Conservation (phyloP, 2,888 invertebrate genomes). For the Pegoplata infirma region DNA sequence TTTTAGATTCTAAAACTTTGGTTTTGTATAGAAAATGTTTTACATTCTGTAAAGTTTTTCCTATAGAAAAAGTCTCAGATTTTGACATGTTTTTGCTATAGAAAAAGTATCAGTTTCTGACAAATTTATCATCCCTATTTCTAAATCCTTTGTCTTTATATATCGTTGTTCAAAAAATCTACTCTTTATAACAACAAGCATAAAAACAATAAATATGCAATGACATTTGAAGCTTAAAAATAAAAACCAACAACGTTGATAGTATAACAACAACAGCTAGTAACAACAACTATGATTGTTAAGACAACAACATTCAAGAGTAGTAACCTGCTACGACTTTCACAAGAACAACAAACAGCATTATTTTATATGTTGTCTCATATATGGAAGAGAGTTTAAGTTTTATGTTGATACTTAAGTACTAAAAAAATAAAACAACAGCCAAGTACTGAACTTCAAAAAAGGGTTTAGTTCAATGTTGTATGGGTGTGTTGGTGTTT, state of each 20-base stretch:
- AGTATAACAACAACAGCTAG: not conserved
- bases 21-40: too few species aligned
- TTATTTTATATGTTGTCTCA: not conserved
- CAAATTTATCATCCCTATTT: too few species aligned
- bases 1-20: too few species aligned
- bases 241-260: slow-evolving; percentile 8
- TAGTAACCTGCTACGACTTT: not conserved
- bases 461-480: slow-evolving; percentile 57
- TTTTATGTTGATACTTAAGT: slow-evolving; percentile 30
- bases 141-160: too few species aligned
- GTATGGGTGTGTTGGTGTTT: not conserved
- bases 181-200: not conserved
- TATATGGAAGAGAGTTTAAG: slow-evolving; percentile 11
- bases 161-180: too few species aligned
- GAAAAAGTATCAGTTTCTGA: too few species aligned
- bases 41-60: too few species aligned
- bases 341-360: not conserved
- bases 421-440: slow-evolving; percentile 1
- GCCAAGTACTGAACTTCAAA: slow-evolving; percentile 26
- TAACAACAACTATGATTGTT: slow-evolving; percentile 28
- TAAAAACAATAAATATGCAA: slow-evolving; percentile 45
- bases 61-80: too few species aligned
- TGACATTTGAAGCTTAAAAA: slow-evolving; percentile 55
- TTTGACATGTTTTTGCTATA: too few species aligned
- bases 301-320: slow-evolving; percentile 13